phyloP scores from a whole-genome alignment of 2,113 vertebrate genomes.

The Megaceryle torquata region DNA sequence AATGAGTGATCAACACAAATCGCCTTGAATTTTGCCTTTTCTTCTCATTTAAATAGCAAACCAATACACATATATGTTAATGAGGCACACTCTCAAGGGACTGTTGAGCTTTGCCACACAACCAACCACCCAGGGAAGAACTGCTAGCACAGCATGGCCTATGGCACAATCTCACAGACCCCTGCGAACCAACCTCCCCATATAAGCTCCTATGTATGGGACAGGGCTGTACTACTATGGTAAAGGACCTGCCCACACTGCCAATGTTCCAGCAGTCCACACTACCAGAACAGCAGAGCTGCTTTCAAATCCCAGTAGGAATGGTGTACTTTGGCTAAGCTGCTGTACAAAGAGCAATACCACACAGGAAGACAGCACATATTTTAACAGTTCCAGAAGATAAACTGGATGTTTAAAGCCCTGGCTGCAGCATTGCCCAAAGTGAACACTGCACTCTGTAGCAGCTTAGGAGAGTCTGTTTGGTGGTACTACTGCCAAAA shows the following conservation, averaged over 20 bases:
- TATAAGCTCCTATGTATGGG: background rate
- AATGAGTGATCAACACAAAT: background rate
- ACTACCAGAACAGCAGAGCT: background rate
- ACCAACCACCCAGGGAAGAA: background rate
- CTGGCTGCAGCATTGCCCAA: background rate
- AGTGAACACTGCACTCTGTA: rapidly evolving
- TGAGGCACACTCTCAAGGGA: background rate
- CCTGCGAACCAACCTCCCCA: background rate
- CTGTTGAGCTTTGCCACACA: background rate
- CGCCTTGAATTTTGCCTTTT: background rate
- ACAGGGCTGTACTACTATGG: background rate
- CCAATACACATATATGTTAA: background rate
- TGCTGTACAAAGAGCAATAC: background rate
- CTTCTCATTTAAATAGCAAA: background rate
- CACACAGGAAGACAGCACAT: rapidly evolving
- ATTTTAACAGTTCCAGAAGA: background rate
- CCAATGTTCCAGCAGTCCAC: background rate
- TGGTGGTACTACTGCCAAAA: background rate
- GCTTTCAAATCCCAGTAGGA: background rate
- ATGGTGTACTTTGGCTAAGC: background rate
- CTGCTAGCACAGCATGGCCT: rapidly evolving
- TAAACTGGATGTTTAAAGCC: rapidly evolving
- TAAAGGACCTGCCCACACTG: background rate
- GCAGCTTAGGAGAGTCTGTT: background rate
- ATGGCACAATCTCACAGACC: background rate